Conservation (phyloP, 2,888 invertebrate species). For the Andrena flavipes region DNA sequence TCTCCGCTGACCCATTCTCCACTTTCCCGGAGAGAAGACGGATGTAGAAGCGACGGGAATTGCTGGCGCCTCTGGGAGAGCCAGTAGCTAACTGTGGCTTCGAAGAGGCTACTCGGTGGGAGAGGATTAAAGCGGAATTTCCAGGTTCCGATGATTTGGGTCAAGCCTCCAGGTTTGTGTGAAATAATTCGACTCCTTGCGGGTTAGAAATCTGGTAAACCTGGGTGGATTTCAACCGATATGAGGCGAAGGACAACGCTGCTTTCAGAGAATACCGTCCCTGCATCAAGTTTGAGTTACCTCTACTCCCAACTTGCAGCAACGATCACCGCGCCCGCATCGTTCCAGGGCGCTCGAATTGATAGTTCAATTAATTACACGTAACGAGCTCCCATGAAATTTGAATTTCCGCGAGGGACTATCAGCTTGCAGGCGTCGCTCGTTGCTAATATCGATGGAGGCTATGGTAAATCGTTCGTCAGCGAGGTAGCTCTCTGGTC, state of each 20-base stretch:
- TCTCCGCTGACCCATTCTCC: neutral
- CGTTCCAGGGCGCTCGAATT: neutral
- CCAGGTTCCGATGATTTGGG: too few relatives aligned
- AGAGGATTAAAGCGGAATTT: too few relatives aligned
- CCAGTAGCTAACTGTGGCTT: too few relatives aligned
- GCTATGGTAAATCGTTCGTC: conserved; percentile 32
- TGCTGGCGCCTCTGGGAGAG: neutral
- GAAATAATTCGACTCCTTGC: too few relatives aligned
- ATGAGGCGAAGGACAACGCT: too few relatives aligned
- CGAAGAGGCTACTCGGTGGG: too few relatives aligned
- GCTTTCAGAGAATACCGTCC: neutral
- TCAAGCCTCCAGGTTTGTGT: too few relatives aligned
- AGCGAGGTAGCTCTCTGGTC: conserved; percentile 34
- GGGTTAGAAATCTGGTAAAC: too few relatives aligned
- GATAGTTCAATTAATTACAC: conserved; percentile 17
- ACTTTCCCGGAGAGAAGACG: neutral
- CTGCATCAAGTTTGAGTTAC: neutral
- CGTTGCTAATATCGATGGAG: conserved; percentile 5
- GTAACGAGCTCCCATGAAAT: conserved; percentile 12
- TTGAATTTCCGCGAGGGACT: neutral
- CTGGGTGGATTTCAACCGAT: too few relatives aligned
- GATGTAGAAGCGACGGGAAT: neutral
- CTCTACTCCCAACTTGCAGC: neutral
- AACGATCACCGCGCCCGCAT: neutral
- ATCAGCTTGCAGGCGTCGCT: conserved; percentile 7